phyloP scores from a whole-genome alignment of 2,113 vertebrate species.

The Centrocercus urophasianus region DNA sequence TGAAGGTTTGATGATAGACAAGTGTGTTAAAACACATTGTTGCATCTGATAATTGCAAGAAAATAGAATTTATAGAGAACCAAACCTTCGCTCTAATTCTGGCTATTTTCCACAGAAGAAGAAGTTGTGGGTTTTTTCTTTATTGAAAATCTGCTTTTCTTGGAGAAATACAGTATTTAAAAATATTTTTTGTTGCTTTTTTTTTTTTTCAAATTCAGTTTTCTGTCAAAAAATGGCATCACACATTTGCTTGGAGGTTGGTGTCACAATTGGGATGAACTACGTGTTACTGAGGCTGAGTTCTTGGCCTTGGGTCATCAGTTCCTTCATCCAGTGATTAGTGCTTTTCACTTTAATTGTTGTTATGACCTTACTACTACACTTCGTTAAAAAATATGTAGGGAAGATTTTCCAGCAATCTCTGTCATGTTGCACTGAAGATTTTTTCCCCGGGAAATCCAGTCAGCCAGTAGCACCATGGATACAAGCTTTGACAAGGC shows the following conservation, averaged over 20 bases:
- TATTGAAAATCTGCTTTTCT: background rate
- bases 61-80: background rate
- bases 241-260: background rate
- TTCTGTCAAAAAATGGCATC: background rate
- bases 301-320: background rate
- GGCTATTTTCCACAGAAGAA: background rate
- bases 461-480: background rate
- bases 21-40: background rate
- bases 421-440: background rate
- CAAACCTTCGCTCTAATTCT: background rate
- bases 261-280: background rate
- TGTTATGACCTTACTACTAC: background rate
- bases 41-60: background rate
- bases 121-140: background rate
- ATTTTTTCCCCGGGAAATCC: background rate
- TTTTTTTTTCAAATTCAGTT: background rate
- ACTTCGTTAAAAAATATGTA: background rate
- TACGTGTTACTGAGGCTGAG: background rate
- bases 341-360: background rate
- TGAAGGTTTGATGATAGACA: background rate
- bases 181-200: background rate
- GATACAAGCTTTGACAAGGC: background rate
- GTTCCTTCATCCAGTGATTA: background rate
- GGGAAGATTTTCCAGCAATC: background rate
- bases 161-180: background rate